Evolutionary conservation across 2,888 invertebrate genomes (phyloP), one percentile per base, ranked within the genome.

Genomic region (Aspidapion aeneum): DNA sequence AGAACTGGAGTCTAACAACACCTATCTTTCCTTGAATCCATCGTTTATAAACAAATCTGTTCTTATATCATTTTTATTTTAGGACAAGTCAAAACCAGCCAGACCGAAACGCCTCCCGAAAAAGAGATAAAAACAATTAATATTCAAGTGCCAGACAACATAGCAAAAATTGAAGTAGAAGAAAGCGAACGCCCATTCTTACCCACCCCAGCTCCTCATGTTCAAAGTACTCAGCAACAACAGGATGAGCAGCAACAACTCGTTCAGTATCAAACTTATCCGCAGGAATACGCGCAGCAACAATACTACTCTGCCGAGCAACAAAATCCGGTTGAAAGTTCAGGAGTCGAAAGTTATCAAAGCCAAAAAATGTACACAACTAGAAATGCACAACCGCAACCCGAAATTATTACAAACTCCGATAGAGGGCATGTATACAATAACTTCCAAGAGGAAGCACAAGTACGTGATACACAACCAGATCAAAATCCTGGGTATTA

Each of bases 131-230:
- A 70, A 62, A 70, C 68, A 16, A 69, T 71, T 20, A 65, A 69
- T 21, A 66, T 70, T 18, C 66, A 66, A 12, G 65, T 68, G 5
- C 69, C 69, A 17, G 67, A 66, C 18, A 59, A 65, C 54, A 35
- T 72, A 55, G 64, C 67, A 55, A 64, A 65, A 9, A 68, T 72
- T 7, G 63, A 71, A 61, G 69, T 71, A 5, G 63, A 71, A 57
- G 65, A 68, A 56, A 63, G 69, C 1, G 65, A 70, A 51, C 50
- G 55, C n/a, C 64, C 64, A 17, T 64, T 60, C 52, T n/a, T 19
- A 52, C 35, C 35, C 3, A 35, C 35, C 5, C 35, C 35, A 35
- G 5, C 35, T 12, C 12, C 35, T 12, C 5, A 35, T 12, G 35
- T 12, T 7, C 35, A 35, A 35, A 35, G 35, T 35, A 7, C 3